phyloP scores from a whole-genome alignment of 2,113 vertebrate genomes.

The Cyprinodon tularosa region DNA sequence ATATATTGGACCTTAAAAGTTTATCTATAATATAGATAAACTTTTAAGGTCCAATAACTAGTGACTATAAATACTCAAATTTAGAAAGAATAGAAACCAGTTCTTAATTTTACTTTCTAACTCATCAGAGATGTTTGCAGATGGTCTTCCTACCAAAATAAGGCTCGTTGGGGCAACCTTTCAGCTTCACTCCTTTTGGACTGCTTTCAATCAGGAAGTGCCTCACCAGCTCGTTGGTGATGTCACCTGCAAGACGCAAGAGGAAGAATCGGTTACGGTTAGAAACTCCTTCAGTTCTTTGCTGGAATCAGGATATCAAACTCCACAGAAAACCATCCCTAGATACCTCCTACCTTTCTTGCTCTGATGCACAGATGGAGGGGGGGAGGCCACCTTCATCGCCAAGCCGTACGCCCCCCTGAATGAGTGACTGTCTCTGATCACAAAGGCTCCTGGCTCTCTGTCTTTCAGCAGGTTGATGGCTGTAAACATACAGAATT shows the following conservation, averaged over 20 bases:
- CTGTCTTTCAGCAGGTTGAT: constrained; percentile 90
- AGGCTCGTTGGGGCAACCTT: constrained; percentile 96
- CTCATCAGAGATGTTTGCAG: neutral
- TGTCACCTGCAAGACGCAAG: constrained; percentile 80
- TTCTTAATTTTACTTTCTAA: neutral
- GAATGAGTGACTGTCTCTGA: constrained; percentile 98
- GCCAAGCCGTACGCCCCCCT: constrained; percentile 94
- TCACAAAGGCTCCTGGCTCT: constrained; percentile 94
- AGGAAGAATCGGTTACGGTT: neutral
- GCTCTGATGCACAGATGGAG: constrained; percentile 87
- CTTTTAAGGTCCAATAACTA: too few relatives aligned
- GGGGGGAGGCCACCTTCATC: constrained; percentile 95
- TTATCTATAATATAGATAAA: too few relatives aligned
- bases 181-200: constrained; percentile 95
- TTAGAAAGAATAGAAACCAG: too few relatives aligned
- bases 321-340: constrained; percentile 3
- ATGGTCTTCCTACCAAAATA: constrained; percentile 88
- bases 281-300: constrained; percentile 10
- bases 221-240: constrained; percentile 92
- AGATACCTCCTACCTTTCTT: constrained; percentile 88
- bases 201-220: constrained; percentile 99
- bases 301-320: constrained; percentile 11
- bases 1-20: too few relatives aligned
- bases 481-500: constrained; percentile 74
- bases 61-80: too few relatives aligned